These are phyloP conservation scores for Microcebus griseorufus DNA, from an alignment of 2,113 vertebrate species.

Conservation along the genomic window DNA sequence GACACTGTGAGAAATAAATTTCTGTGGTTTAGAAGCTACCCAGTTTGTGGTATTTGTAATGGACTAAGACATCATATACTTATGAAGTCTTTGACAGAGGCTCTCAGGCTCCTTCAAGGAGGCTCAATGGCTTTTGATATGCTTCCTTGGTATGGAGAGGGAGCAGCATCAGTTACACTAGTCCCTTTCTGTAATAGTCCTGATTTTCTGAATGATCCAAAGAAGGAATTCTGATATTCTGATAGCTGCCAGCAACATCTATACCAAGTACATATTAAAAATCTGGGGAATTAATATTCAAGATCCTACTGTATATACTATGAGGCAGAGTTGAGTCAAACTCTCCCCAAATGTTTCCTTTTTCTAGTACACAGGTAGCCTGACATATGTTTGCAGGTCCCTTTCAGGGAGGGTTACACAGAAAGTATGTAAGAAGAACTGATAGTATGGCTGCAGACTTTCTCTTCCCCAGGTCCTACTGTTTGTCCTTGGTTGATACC, in stretches of 20 bases:
- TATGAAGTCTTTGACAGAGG: neutral
- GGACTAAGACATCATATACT: neutral
- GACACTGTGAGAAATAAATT: neutral
- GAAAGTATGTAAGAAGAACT: neutral
- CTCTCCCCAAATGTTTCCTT: neutral
- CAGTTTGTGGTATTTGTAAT: neutral
- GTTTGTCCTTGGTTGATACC: neutral
- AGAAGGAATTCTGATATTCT: neutral
- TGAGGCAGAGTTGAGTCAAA: neutral
- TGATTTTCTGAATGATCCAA: neutral
- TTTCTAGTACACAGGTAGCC: neutral
- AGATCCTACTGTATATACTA: neutral
- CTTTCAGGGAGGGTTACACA: neutral
- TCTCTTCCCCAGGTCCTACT: neutral
- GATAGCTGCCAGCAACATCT: neutral
- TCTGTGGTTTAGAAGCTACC: neutral
- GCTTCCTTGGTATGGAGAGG: neutral
- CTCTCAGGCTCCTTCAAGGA: neutral
- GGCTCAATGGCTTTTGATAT: neutral
- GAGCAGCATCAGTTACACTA: neutral
- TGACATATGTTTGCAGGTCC: neutral
- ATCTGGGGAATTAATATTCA: neutral
- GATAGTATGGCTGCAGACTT: neutral
- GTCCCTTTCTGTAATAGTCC: neutral
- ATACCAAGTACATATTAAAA: neutral